Percentiles rank a stretch among this genome's conserved stretches.
These are phyloP conservation scores for Pachyramphus minor DNA, from an alignment of 2,113 vertebrate species.

Conservation along the genomic window DNA sequence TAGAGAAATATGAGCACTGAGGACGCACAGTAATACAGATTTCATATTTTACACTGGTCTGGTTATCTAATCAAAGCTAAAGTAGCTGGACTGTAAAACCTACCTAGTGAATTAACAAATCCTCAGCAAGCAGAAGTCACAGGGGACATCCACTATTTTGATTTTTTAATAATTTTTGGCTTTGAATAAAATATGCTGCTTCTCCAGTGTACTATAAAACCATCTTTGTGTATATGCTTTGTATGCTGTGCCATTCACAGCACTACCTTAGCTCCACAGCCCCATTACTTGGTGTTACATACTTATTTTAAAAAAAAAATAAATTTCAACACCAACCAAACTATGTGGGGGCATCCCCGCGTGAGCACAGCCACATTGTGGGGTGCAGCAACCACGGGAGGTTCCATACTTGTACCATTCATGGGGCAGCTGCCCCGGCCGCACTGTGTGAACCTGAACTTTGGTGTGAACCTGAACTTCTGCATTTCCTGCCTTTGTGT, in stretches of 20 bases:
- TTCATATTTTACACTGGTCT: not conserved
- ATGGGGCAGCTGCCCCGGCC: not conserved
- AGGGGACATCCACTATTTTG: not conserved
- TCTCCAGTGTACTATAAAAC: not conserved
- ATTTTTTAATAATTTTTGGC: not conserved
- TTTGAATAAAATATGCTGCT: not conserved
- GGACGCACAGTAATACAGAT: not conserved
- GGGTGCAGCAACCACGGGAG: not conserved
- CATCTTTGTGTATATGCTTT: not conserved
- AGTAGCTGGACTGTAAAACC: not conserved
- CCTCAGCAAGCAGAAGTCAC: not conserved
- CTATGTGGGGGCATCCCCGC: fast-evolving
- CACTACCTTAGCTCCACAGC: not conserved
- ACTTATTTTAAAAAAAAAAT: not conserved
- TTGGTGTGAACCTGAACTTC: conserved; percentile 48
- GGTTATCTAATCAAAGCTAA: not conserved
- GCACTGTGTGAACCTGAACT: conserved; percentile 40
- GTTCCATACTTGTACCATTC: fast-evolving
- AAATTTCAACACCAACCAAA: not conserved
- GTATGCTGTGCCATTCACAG: not conserved
- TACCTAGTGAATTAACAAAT: not conserved
- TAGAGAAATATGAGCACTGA: not conserved
- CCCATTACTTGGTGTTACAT: not conserved
- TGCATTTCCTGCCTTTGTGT: conserved; percentile 66
- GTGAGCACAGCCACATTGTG: fast-evolving